phyloP scores from a whole-genome alignment of 2,113 vertebrate species.

The Hirundichthys speculiger region DNA sequence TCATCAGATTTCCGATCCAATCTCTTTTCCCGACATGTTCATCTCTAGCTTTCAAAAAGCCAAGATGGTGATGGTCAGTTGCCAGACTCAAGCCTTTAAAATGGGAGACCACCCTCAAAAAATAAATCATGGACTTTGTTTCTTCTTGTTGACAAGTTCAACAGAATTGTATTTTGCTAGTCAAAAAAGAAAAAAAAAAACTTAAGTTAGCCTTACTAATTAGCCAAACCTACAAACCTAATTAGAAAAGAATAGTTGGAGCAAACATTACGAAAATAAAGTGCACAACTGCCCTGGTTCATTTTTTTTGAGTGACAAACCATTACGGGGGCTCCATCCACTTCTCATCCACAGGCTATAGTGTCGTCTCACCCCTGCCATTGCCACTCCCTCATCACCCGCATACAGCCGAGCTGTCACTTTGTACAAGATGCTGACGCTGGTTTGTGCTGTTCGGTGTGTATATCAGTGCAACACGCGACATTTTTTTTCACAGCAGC shows the following conservation, averaged over 20 bases:
- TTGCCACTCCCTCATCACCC: constrained; percentile 50
- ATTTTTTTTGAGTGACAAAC: background rate
- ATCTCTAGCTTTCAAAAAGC: background rate
- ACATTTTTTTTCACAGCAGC: constrained; percentile 17
- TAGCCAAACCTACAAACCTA: too few relatives aligned
- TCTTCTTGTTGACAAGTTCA: background rate
- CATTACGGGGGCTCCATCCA: background rate
- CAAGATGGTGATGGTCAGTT: background rate
- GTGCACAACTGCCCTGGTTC: too few relatives aligned
- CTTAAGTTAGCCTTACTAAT: too few relatives aligned
- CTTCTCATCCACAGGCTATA: background rate
- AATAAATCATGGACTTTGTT: background rate
- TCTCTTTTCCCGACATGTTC: background rate
- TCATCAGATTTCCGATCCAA: background rate
- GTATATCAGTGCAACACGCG: constrained; percentile 2
- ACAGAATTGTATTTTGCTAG: too few relatives aligned
- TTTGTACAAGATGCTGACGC: constrained; percentile 62
- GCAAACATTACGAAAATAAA: too few relatives aligned
- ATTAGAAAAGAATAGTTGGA: too few relatives aligned
- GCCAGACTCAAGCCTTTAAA: background rate
- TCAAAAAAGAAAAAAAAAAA: too few relatives aligned
- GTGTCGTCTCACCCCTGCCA: constrained; percentile 52
- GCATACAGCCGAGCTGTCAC: constrained; percentile 56
- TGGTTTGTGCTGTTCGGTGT: constrained; percentile 19
- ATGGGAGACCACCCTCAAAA: background rate